Base-by-base conservation (phyloP, 2,888 invertebrate species). In the Polyploca ridens region DNA sequence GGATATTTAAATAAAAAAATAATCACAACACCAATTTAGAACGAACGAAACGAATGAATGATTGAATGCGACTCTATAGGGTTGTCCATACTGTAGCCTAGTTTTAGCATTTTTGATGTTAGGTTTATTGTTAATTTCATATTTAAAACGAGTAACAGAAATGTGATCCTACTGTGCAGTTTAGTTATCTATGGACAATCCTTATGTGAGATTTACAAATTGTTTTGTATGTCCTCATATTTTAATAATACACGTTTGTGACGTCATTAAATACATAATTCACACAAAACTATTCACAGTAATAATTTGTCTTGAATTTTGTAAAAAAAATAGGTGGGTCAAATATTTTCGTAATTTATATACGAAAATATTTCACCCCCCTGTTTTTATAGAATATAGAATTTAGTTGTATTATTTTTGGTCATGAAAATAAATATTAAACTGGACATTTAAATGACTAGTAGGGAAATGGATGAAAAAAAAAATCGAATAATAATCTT, bases 281-380 rank as follows among this genome's bases (percentile, higher is more conserved):
- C 78, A 58, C 75, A 69, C 73, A 72, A 57, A 64, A 72, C 59
- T 79, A 79, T 80, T 77, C 70, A 33, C 6, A 64, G 73, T 62
- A 74, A 79, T 78, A 76, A 72, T 57, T 70, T 76, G 78, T 79
- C 67, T 66, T 66, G 80, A 79, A 70, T 63, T 68, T 58, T 41
- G 64, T 69, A 66, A 27, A 35, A 49, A 63, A 62, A 64, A 66
- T 41, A 66, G 61, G 59, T 57, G n/a, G 13, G 49, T 19, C 3
- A n/a, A 16, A 38, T 38, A 60, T 35, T 60, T 16, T 33, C 19
- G 16, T 58, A 62, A 46, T n/a, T n/a, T n/a, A n/a, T n/a, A n/a
- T n/a, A n/a, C n/a, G n/a, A n/a, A n/a, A n/a, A n/a, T n/a, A n/a
- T n/a, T n/a, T n/a, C n/a, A n/a, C n/a, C n/a, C n/a, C n/a, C n/a